Evolutionary conservation across 92 coral and sea anemone genomes (phyloP).

Genomic region (Zoanthus solanderi): DNA sequence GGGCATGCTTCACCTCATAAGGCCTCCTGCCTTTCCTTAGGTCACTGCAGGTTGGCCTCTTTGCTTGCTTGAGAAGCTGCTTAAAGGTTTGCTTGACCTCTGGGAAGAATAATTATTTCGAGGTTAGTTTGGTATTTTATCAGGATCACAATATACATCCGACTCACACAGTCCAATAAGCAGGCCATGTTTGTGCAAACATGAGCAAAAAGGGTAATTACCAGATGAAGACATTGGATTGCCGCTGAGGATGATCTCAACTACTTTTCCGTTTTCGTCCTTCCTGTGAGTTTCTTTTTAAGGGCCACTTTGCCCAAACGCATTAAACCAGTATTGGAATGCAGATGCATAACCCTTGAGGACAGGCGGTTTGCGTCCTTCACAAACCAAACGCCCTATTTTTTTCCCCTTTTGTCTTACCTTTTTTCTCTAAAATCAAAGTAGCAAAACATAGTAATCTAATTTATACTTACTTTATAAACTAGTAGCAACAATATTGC

Average conservation of each 20-base stretch:
- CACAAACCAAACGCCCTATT: conserved; percentile 38
- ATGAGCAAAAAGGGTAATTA: conserved; percentile 11
- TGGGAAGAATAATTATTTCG: too few relatives aligned
- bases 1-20: too few relatives aligned
- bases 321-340: conserved; percentile 37
- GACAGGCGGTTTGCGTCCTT: conserved; percentile 28
- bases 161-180: conserved; percentile 1
- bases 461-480: not conserved
- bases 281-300: not conserved
- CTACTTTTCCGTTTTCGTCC: conserved; percentile 21
- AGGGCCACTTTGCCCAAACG: conserved; percentile 38
- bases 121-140: not conserved
- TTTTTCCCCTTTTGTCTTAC: conserved; percentile 37
- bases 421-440: too few relatives aligned
- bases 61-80: not conserved
- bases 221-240: conserved; percentile 44
- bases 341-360: conserved; percentile 47
- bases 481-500: not conserved
- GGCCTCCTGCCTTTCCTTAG: too few relatives aligned
- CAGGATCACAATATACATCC: not conserved
- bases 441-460: not conserved
- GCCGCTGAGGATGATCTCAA: conserved; percentile 31
- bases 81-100: not conserved
- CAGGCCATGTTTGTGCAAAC: not conserved
- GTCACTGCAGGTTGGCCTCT: too few relatives aligned